Evolutionary conservation across 2,797 vertebrate species (phyloP), one percentile per base, ranked within the genome.

Genomic region (Poecilia picta): DNA sequence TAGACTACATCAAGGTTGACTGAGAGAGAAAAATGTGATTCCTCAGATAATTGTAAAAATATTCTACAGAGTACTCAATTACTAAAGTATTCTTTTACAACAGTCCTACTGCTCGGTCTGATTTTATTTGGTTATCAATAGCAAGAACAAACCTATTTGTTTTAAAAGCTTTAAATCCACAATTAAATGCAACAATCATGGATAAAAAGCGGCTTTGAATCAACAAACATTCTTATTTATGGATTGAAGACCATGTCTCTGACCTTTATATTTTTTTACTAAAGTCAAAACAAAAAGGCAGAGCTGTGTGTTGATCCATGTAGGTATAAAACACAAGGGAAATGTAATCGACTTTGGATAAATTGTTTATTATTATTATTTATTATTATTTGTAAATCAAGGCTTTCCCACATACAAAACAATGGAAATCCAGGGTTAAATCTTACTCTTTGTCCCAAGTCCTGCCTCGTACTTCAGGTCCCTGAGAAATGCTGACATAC

Each of bases 401-500:
- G 18, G 62, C 23, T 79, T 43, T 45, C n/a, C 10, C 47, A 39
- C 18, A 8, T 33, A 20, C 20, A 36, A 12, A 73, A 53, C 46
- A 36, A 13, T 23, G 3, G 25, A 73, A 72, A 53, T 39, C 31
- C 31, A n/a, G 33, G 5, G 49, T 53, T 36, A 36, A 23, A 73
- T 18, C 31, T 23, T 33, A 41, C 25, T 3, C 8, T 53, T 11
- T 5, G 23, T 28, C 23, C 28, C 39, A 16, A 74, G 59, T 45
- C n/a, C 41, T 31, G 12, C 8, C 7, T 75, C 1, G 31, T 31
- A 45, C 20, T 62, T 45, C 55, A 39, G 36, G 62, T 78, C 64
- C 76, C 79, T 75, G 43, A 72, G 46, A 81, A 72, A 66, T 41
- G 23, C 73, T 46, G 78, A 75, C 77, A 80, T 77, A 36, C 51